Percentiles rank a stretch among this genome's conserved stretches.
These are phyloP conservation scores for Phoenicopterus ruber DNA, from an alignment of 2,113 vertebrate genomes.

Conservation along the genomic window DNA sequence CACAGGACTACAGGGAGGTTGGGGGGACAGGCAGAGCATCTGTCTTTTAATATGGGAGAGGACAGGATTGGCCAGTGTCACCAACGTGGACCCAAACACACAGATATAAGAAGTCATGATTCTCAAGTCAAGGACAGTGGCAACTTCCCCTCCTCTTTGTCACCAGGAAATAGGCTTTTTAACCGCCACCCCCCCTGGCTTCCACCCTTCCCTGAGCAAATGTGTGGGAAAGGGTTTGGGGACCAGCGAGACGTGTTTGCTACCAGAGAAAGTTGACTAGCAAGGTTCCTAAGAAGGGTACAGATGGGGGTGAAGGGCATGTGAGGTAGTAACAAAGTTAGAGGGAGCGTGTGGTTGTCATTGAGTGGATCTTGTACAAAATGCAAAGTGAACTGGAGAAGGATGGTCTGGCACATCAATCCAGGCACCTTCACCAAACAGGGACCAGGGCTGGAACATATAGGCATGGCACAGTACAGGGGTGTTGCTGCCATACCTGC, in stretches of 20 bases:
- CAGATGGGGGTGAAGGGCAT: neutral
- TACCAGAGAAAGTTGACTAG: neutral
- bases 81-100: neutral
- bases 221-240: accelerated
- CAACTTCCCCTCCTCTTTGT: neutral
- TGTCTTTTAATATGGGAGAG: neutral
- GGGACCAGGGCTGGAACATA: neutral
- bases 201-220: neutral
- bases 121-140: neutral
- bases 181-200: neutral
- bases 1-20: neutral
- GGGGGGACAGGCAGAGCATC: neutral
- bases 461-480: accelerated
- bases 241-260: neutral
- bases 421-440: neutral
- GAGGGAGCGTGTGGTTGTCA: neutral
- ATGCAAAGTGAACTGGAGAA: neutral
- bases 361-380: neutral
- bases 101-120: neutral
- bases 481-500: neutral
- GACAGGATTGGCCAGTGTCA: neutral
- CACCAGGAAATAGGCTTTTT: neutral
- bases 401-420: neutral
- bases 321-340: neutral
- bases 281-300: neutral